Base-by-base conservation (phyloP, 92 coral and sea anemone genomes). In the Ricordea florida region DNA sequence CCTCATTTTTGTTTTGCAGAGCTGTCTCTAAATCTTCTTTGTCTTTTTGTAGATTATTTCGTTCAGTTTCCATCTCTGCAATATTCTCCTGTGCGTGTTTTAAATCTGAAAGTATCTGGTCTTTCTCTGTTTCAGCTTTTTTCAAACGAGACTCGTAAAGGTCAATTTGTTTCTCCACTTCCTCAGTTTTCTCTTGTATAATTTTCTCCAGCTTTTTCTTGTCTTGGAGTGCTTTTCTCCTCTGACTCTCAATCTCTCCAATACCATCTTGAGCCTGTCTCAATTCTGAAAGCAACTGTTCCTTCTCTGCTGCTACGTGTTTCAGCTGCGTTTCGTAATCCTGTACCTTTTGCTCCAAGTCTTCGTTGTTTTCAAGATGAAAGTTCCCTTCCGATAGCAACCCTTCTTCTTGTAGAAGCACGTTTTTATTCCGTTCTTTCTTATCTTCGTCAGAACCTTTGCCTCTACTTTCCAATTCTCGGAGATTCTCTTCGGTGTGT, bases 221-320 rank as follows among this genome's bases (percentile, higher is more conserved):
- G 27, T 50, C 22, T 10, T 45, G 8, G 16, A 25, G 26, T 2
- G 6, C 7, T 42, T 3, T 31, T 27, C 56, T 24, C 1, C 35
- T 29, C 48, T 53, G 66, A 6, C 47, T 41, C 59, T 74, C 78
- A 11, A 56, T 23, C 35, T 46, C 29, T 58, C 10, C 28, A 1
- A 57, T 42, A 24, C 24, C 47, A 69, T 69, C 85, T 46, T n/a
- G 66, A 2, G 66, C 16, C 34, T 60, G 60, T 28, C 32, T 15
- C 2, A 80, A 66, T 25, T 70, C 73, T 28, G 32, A 38, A 23
- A 57, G 29, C 27, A 70, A 11, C 13, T 15, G 36, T 41, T 70
- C 71, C 42, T 74, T 59, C 34, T 80, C 85, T n/a, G 48, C 68
- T 18, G 47, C 57, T 47, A 69, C 32, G 8, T 70, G 69, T 65